Conservation (phyloP, 1,140 invertebrate species). For the Drosophila orosa region DNA sequence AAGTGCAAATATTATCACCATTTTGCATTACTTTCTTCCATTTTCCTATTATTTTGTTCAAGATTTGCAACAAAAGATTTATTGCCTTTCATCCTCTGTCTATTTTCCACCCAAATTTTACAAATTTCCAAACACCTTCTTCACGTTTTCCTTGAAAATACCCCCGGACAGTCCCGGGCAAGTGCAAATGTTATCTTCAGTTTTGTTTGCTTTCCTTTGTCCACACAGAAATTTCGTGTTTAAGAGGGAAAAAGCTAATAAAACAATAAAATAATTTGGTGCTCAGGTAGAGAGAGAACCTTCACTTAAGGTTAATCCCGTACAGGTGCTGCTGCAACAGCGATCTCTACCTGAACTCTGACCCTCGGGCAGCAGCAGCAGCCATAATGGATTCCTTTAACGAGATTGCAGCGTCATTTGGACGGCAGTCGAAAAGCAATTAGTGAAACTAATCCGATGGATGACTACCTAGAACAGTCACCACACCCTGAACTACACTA, state of each 20-base stretch:
- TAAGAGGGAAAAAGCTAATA: slow-evolving; percentile 61
- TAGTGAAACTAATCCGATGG: slow-evolving; percentile 65
- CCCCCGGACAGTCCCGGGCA: slow-evolving; percentile 5
- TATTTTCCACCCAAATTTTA: slow-evolving; percentile 8
- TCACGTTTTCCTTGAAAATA: slow-evolving; percentile 29
- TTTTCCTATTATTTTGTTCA: background rate
- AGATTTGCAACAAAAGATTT: slow-evolving; percentile 13
- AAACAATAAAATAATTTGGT: slow-evolving; percentile 73
- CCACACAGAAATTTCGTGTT: slow-evolving; percentile 12
- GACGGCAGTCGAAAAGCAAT: slow-evolving; percentile 44
- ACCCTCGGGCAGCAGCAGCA: slow-evolving; percentile 3
- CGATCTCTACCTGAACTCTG: slow-evolving; percentile 56
- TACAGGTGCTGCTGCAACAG: slow-evolving; percentile 67
- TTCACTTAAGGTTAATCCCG: slow-evolving; percentile 64
- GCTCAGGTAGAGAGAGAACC: slow-evolving; percentile 43
- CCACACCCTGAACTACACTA: slow-evolving; percentile 32
- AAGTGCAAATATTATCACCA: background rate
- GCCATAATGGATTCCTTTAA: slow-evolving; percentile 61
- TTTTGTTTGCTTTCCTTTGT: slow-evolving; percentile 40
- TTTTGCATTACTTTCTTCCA: background rate
- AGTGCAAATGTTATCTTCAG: slow-evolving; percentile 38
- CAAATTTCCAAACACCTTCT: slow-evolving; percentile 1
- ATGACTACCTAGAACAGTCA: slow-evolving; percentile 28
- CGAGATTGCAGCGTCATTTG: slow-evolving; percentile 71
- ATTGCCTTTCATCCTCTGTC: background rate